Evolutionary conservation across 2,797 vertebrate genomes (phyloP), one percentile per base, ranked within the genome.

Genomic region (Morus bassanus): DNA sequence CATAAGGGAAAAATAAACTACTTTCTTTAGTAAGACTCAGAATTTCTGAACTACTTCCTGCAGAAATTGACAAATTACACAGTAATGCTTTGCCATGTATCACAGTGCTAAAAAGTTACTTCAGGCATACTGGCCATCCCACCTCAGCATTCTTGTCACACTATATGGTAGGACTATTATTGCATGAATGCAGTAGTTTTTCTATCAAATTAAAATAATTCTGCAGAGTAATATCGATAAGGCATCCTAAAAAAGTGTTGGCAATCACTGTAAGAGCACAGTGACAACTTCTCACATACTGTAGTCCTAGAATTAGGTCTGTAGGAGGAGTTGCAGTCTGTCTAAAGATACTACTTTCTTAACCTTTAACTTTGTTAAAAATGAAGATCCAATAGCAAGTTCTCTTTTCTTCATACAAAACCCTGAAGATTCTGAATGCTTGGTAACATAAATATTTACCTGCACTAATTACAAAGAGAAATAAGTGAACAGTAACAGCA

Each of bases 1-100:
- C 48, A 85, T 94, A 89, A 94, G 91, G 65, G 35, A 57, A 84
- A 85, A 91, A 88, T 53, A 86, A 96, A 89, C 80, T 84, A 59
- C 83, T 92, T 46, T 51, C 69, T 93, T 93, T 79, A 93, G 43
- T 93, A 89, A 92, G 30, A 73, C 13, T 70, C 45, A 56, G n/a
- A 67, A 92, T 59, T 95, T 79, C 76, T 85, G n/a, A 91, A 69
- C 65, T 89, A 53, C 17, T 89, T 77, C 17, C 87, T 83, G 10
- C 2, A 90, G 61, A 67, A 88, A 61, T 0, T 24, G 39, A 48
- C 35, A 33, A 64, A 37, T 35, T 39, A 54, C 67, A 73, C 21
- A 46, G 17, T 54, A 85, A 24, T 33, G 73, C 22, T 91, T 75
- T 67, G 11, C 0, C 6, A 37, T 48, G 6, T 65, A 33, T 50